phyloP scores from a whole-genome alignment of 2,113 vertebrate genomes.

The Xiphias gladius region DNA sequence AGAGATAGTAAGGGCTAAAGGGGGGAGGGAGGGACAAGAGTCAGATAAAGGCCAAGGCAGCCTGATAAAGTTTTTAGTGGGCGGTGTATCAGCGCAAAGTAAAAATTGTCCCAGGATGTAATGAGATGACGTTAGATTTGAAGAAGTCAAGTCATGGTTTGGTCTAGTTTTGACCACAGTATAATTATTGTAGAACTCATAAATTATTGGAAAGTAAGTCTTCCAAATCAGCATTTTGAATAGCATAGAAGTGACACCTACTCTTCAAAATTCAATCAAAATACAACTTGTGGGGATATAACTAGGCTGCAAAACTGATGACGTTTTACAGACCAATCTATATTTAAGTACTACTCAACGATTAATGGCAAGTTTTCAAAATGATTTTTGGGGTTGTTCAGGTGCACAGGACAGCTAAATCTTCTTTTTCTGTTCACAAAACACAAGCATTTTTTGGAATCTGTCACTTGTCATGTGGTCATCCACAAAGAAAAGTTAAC shows the following conservation, averaged over 20 bases:
- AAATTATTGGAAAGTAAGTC: conserved; percentile 3
- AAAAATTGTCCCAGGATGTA: conserved; percentile 25
- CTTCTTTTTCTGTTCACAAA: conserved; percentile 2
- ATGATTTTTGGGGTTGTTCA: not conserved
- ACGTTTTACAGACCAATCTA: conserved; percentile 7
- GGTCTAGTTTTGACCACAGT: conserved; percentile 4
- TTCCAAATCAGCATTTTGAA: not conserved
- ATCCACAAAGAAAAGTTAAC: conserved; percentile 31
- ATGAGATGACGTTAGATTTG: conserved; percentile 10
- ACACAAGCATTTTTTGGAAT: not conserved
- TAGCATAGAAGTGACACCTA: not conserved
- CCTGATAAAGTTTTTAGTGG: conserved; percentile 65
- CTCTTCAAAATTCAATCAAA: conserved; percentile 4
- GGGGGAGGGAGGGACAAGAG: conserved; percentile 61
- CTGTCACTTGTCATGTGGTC: not conserved
- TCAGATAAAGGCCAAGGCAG: conserved; percentile 69
- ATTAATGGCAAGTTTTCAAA: conserved; percentile 27
- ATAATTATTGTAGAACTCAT: not conserved
- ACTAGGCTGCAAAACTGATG: not conserved
- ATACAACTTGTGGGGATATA: not conserved
- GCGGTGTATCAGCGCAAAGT: conserved; percentile 6
- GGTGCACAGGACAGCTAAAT: not conserved
- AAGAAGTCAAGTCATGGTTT: conserved; percentile 7
- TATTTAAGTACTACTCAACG: conserved; percentile 19
- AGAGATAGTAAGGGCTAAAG: conserved; percentile 59